A percentile compares a stretch with the other conserved stretches of the same genome.
phyloP scores from a whole-genome alignment of 30 jellyfish, hydroid and myxozoan species.

The Hydractinia symbiolongicarpus region DNA sequence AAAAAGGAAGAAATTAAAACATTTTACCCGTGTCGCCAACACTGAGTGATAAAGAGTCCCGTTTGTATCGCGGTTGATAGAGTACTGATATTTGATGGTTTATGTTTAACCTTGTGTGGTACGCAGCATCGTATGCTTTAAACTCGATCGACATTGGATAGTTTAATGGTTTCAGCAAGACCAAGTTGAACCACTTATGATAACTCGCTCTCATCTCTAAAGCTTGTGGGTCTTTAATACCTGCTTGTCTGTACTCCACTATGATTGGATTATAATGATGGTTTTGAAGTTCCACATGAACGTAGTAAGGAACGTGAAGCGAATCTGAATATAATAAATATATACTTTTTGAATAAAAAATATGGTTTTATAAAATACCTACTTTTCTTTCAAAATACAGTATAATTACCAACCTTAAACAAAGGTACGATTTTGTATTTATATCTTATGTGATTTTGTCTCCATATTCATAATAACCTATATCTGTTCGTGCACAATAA shows the following conservation, averaged over 20 bases:
- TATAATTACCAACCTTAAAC: no score
- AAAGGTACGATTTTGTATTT: no score
- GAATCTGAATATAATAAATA: no score
- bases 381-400: no score
- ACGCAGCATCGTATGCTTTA: conserved; percentile 13
- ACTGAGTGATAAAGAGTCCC: not conserved
- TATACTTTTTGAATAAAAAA: no score
- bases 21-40: conserved; percentile 17
- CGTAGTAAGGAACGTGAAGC: not conserved
- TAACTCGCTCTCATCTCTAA: not conserved
- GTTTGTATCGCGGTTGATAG: not conserved
- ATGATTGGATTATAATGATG: conserved; percentile 3
- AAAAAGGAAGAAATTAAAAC: no score
- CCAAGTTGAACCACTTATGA: conserved; percentile 11
- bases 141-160: conserved; percentile 22
- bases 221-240: not conserved
- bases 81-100: not conserved
- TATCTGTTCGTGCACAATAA: no score
- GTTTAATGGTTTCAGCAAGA: not conserved
- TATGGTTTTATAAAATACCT: no score
- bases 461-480: no score
- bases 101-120: not conserved
- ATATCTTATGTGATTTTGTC: no score
- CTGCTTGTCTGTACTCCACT: conserved; percentile 23
- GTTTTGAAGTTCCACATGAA: conserved; percentile 3